These are phyloP conservation scores for Phengaris arion DNA, from an alignment of 2,888 invertebrate genomes.

Conservation along the genomic window DNA sequence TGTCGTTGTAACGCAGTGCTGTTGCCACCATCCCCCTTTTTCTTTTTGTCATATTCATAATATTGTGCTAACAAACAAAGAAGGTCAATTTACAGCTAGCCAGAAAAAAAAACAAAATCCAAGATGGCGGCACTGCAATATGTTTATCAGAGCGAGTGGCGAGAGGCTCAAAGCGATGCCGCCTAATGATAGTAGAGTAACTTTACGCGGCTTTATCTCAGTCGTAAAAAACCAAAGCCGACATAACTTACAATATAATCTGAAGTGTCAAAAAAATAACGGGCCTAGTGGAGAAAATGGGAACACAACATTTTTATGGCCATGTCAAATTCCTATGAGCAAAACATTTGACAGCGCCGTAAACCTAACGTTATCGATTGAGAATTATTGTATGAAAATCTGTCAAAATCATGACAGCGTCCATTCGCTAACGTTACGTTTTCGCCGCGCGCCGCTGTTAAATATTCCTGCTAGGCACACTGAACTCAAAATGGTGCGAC, in stretches of 20 bases:
- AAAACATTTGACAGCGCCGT: too few species aligned
- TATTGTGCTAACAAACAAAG: not conserved
- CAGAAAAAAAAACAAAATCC: not conserved
- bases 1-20: too few species aligned
- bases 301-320: not conserved
- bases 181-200: constrained; percentile 41
- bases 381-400: too few species aligned
- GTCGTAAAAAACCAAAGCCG: constrained; percentile 55
- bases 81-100: constrained; percentile 3
- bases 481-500: too few species aligned
- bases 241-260: constrained; percentile 35
- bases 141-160: constrained; percentile 23
- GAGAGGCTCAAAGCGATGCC: constrained; percentile 42
- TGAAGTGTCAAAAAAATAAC: constrained; percentile 20
- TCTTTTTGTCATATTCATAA: not conserved
- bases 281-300: constrained; percentile 8
- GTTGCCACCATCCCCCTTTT: too few species aligned
- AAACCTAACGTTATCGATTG: too few species aligned
- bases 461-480: too few species aligned
- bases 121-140: constrained; percentile 1
- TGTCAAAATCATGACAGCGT: too few species aligned
- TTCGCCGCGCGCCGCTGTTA: too few species aligned
- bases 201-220: constrained; percentile 49
- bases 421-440: too few species aligned
- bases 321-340: not conserved